Evolutionary conservation across 1,140 invertebrate species (phyloP).

Genomic region (Drosophila mojavensis): DNA sequence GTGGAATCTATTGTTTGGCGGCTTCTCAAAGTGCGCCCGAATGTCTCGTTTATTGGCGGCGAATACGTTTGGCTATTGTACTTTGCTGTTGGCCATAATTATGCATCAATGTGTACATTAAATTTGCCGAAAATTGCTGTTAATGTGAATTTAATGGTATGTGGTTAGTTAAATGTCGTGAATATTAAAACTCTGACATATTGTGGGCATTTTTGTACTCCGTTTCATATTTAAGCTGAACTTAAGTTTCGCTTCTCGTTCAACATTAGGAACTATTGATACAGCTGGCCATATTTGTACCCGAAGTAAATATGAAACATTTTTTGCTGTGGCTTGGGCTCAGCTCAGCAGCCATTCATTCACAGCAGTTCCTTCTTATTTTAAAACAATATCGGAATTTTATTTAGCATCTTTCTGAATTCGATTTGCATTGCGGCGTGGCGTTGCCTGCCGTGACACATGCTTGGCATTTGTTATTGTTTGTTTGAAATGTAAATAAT

Average conservation of each 20-base stretch:
- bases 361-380: neutral
- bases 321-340: neutral
- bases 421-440: too few species aligned
- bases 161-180: neutral
- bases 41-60: neutral
- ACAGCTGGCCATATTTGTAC: slow-evolving; percentile 3
- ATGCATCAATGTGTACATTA: slow-evolving; percentile 30
- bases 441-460: neutral
- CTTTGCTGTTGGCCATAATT: slow-evolving; percentile 32
- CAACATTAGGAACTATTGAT: neutral
- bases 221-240: neutral
- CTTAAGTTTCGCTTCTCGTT: neutral
- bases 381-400: neutral
- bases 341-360: neutral
- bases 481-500: slow-evolving; percentile 58
- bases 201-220: neutral
- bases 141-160: neutral
- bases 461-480: slow-evolving; percentile 39
- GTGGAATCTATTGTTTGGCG: slow-evolving; percentile 42
- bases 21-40: slow-evolving; percentile 18
- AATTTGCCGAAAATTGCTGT: slow-evolving; percentile 10
- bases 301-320: neutral
- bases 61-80: slow-evolving; percentile 5
- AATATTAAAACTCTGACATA: neutral
- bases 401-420: too few species aligned